Evolutionary conservation across 2,113 vertebrate species (phyloP).

Genomic region (Lepisosteus osseus): DNA sequence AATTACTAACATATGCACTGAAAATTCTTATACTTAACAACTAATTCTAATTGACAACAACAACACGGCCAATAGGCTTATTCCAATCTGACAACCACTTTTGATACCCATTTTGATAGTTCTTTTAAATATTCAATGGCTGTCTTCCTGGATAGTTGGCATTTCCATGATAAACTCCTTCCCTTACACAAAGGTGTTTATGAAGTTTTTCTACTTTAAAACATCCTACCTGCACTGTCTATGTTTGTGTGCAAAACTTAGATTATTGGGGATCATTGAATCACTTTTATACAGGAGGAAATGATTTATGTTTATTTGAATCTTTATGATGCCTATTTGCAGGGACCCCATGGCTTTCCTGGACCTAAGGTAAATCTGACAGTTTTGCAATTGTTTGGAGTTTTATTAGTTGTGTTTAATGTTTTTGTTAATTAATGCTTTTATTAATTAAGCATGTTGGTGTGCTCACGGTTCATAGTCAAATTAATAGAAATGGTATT

Average conservation of each 20-base stretch:
- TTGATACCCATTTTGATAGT: too few relatives aligned
- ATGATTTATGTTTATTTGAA: neutral
- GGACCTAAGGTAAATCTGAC: conserved; percentile 86
- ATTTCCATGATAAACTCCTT: too few relatives aligned
- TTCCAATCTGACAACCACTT: too few relatives aligned
- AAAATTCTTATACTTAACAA: too few relatives aligned
- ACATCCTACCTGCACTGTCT: neutral
- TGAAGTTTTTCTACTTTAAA: neutral
- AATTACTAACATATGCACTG: too few relatives aligned
- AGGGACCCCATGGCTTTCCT: conserved; percentile 95
- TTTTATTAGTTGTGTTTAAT: conserved; percentile 27
- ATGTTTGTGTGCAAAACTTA: neutral
- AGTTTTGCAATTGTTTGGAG: conserved; percentile 20
- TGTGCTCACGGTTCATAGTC: neutral
- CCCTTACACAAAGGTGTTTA: too few relatives aligned
- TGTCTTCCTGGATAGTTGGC: too few relatives aligned
- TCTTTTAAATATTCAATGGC: too few relatives aligned
- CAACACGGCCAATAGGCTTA: too few relatives aligned
- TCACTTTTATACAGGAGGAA: too few relatives aligned
- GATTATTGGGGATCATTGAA: neutral
- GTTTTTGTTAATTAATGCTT: conserved; percentile 35
- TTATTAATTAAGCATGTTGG: conserved; percentile 4
- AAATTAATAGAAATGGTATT: neutral
- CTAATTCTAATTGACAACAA: too few relatives aligned
- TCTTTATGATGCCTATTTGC: conserved; percentile 43